Evolutionary conservation across 2,888 invertebrate genomes (phyloP), one percentile per base, ranked within the genome.

Genomic region (Nipponacmea schrenckii): DNA sequence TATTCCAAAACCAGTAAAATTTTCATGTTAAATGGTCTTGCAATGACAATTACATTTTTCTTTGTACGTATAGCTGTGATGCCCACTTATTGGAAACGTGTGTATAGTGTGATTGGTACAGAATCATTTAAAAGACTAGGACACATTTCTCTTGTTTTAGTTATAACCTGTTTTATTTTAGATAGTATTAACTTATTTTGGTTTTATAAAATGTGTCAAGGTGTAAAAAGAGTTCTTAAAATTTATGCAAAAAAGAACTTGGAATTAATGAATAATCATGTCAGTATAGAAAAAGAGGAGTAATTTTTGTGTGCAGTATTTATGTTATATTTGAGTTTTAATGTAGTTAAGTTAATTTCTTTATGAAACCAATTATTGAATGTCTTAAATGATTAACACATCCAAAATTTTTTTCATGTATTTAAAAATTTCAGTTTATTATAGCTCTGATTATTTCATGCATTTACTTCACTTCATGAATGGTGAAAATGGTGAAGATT

Each of bases 121-220:
- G 81, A 79, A 39, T 75, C 81, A 2, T 84, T 83, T 68, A 71
- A 71, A 31, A 80, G 80, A 26, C 79, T 87, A 14, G 88, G 87
- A 14, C 79, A 85, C 76, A 84, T 87, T n/a, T 84, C 83, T 75
- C 76, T 82, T 48, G 83, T 88, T n/a, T 80, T 88, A 70, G 79
- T 87, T 46, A 74, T 83, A 14, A 82, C 87, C 8, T 87, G 86
- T 75, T 67, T 84, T 50, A 78, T 87, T 50, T 76, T 88, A 14
- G 88, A 88, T 76, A 71, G 78, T 31, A 83, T 88, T 44, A 88
- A 88, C 79, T 69, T 86, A 62, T 84, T 79, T 71, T 88, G 88
- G 88, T 86, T 87, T 77, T 81, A 81, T 72, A 86, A 84, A 76
- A 86, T 88, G 76, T 82, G 76, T 48, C 74, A 76, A 63, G 88